phyloP scores from a whole-genome alignment of 2,797 vertebrate genomes.

The Tenualosa thibaudeaui region DNA sequence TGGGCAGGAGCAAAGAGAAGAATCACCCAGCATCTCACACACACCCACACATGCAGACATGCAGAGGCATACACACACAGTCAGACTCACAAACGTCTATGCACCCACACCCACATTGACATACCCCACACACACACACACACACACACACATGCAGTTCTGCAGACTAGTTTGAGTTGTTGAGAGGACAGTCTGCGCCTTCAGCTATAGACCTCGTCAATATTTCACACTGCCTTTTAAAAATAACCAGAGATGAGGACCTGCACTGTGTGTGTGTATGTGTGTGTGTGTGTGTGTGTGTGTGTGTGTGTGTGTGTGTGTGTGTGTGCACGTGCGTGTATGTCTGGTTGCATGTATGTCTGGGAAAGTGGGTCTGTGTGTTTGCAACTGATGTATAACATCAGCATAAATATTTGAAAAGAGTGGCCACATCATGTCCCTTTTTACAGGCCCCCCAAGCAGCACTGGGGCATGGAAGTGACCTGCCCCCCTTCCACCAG shows the following conservation, averaged over 20 bases:
- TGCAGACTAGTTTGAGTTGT: neutral
- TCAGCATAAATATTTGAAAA: constrained; percentile 4
- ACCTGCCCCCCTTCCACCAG: neutral
- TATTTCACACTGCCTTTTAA: neutral
- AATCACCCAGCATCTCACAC: neutral
- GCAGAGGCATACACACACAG: neutral
- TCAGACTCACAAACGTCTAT: neutral
- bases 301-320: neutral
- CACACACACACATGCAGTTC: neutral
- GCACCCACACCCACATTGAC: neutral
- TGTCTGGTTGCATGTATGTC: neutral
- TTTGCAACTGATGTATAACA: neutral
- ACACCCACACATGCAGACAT: neutral
- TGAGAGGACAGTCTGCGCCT: neutral
- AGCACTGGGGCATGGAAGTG: neutral
- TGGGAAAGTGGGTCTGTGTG: neutral
- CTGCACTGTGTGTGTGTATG: neutral
- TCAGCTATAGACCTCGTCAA: constrained; percentile 7
- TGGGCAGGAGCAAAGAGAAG: neutral
- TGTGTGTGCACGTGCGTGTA: neutral
- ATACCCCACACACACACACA: neutral
- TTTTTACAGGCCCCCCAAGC: neutral
- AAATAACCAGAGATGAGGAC: constrained; percentile 1
- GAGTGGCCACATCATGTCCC: neutral
- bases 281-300: neutral